These are phyloP conservation scores for Rhabdomys dilectus DNA, from an alignment of 2,113 vertebrate species.

Conservation along the genomic window DNA sequence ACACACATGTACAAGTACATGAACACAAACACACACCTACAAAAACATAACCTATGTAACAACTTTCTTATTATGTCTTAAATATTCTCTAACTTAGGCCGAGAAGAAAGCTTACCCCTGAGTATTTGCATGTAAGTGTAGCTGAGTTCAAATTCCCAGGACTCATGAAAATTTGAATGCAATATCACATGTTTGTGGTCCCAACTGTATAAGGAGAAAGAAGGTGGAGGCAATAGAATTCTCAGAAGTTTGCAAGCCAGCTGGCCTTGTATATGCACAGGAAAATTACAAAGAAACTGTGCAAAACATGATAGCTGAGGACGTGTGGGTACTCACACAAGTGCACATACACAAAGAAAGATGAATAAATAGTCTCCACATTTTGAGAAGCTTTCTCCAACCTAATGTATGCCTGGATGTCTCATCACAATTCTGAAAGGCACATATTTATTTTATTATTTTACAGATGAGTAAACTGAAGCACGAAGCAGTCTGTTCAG, in stretches of 20 bases:
- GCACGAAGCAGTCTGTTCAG: background rate
- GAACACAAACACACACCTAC: background rate
- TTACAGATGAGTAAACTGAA: background rate
- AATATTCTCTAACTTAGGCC: background rate
- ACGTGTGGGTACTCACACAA: background rate
- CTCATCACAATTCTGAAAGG: slow-evolving; percentile 26
- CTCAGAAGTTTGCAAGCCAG: background rate
- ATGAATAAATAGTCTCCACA: background rate
- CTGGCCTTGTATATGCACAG: background rate
- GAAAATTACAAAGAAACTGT: background rate
- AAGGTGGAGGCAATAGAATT: background rate
- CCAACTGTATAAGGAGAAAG: background rate
- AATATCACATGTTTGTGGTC: background rate
- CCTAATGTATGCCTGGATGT: background rate
- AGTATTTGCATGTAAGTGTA: background rate
- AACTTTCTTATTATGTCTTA: background rate
- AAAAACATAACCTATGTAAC: background rate
- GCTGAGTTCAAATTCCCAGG: background rate
- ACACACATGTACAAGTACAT: background rate
- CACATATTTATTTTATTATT: background rate
- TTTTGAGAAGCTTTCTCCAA: background rate
- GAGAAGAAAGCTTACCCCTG: background rate
- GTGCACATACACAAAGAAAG: background rate
- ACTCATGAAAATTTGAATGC: background rate
- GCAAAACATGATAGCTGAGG: background rate